Evolutionary conservation across 2,113 vertebrate genomes (phyloP), one percentile per base, ranked within the genome.

Genomic region (Carassius carassius): DNA sequence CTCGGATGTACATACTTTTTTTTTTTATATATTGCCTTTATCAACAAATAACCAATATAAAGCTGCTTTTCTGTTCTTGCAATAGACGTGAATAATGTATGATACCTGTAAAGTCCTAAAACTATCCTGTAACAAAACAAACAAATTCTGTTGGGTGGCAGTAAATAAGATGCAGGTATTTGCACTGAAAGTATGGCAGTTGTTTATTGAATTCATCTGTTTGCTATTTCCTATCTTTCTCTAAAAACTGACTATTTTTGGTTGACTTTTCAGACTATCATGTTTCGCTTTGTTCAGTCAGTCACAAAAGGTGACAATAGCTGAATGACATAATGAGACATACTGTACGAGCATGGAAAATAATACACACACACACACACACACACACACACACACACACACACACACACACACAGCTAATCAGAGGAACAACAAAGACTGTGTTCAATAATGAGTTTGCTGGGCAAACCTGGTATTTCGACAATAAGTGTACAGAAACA

Each of bases 381-480:
- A 69, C 51, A 54, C 74, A 84, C n/a, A 78, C 51, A 54, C 49
- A 54, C 14, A 54, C 49, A 54, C 49, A 17, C 49, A 83, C 32
- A 77, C 58, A 84, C 60, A 37, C 9, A 19, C 54, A 35, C 8
- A 51, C 41, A 58, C n/a, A 60, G 90, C 90, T 89, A 89, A 88
- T 92, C 81, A 82, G 88, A 54, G 83, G 88, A 88, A 89, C 89
- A 90, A 84, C 86, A 25, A 82, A 87, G 87, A 83, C 87, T 73
- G 78, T 78, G 91, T 88, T 89, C 90, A 88, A 84, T 94, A 93
- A 94, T 94, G 92, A 94, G 92, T 83, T 93, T 90, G 11, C 32
- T 91, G 93, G 92, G 93, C 47, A 85, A 60, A 70, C 85, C 84
- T 90, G 88, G 90, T 88, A 78, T 32, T 2, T 83, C 82, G 84